Percentiles rank a stretch among this genome's conserved stretches.
Conservation (phyloP, 1,140 invertebrate species). For the Phymastichus coffea region DNA sequence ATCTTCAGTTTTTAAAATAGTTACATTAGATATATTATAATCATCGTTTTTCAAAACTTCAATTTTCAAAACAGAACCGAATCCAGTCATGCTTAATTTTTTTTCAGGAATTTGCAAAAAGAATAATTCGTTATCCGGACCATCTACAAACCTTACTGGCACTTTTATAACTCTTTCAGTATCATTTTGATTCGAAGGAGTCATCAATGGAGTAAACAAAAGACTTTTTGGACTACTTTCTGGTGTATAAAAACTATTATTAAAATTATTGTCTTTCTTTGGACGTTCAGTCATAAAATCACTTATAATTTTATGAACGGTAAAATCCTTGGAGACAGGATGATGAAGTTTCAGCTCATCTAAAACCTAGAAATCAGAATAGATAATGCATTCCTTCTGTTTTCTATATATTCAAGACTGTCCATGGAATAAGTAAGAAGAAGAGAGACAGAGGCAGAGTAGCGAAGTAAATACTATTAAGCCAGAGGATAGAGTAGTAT, state of each 20-base stretch:
- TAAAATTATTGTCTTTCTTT: slow-evolving; percentile 13
- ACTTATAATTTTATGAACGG: slow-evolving; percentile 30
- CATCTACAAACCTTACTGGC: slow-evolving; percentile 34
- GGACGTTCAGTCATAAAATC: slow-evolving; percentile 24
- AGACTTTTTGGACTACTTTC: not conserved
- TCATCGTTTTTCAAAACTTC: slow-evolving; percentile 6
- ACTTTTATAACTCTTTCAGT: slow-evolving; percentile 22
- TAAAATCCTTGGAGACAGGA: slow-evolving; percentile 46
- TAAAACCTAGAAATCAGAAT: slow-evolving; percentile 52
- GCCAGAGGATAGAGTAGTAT: slow-evolving; percentile 20
- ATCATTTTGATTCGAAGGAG: slow-evolving; percentile 2
- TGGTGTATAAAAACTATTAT: slow-evolving; percentile 6
- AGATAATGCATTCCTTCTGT: slow-evolving; percentile 24
- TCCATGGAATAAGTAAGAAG: slow-evolving; percentile 18
- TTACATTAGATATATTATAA: not conserved
- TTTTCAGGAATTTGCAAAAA: slow-evolving; percentile 33
- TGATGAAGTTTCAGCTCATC: slow-evolving; percentile 38
- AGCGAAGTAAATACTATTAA: slow-evolving; percentile 17
- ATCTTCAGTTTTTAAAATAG: not conserved
- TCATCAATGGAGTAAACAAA: not conserved
- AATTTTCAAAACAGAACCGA: slow-evolving; percentile 28
- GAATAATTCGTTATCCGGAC: slow-evolving; percentile 32
- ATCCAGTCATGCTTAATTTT: slow-evolving; percentile 25
- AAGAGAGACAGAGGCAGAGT: slow-evolving; percentile 24
- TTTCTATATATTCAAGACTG: slow-evolving; percentile 4